Evolutionary conservation across 2,113 vertebrate genomes (phyloP), one percentile per base, ranked within the genome.

Genomic region (Channa maculata): DNA sequence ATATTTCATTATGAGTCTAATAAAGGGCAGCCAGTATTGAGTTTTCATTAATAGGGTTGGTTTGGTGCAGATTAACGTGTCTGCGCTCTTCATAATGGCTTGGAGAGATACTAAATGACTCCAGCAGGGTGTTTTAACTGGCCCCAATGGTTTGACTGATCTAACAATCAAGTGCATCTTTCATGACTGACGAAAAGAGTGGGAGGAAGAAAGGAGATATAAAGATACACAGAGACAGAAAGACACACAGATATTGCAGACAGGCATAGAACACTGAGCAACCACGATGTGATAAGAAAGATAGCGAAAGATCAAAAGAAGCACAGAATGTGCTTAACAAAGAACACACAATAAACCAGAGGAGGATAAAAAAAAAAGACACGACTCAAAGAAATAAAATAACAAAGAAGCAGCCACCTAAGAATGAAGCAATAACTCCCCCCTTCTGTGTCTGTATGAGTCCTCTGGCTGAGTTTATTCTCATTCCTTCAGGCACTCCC

Each of bases 1-100:
- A 91, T 91, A 92, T 93, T 91, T 93, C 77, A 92, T 92, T 92
- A 90, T 66, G 75, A 84, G 80, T 85, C 88, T 89, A 90, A 90
- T 92, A 93, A 92, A 93, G 87, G 88, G 85, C 85, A 88, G 75
- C 62, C 60, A 55, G 62, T 86, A 91, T 91, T 87, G 91, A 90
- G 65, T 87, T 92, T 90, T 91, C 85, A 92, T 94, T 92, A 91
- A 90, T 85, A 87, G 79, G 71, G 77, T 66, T 79, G 82, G 84
- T 89, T 87, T 67, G 80, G 85, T 81, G 82, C 77, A 84, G 88
- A 91, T 89, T 89, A 90, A 88, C 88, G 83, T 77, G 85, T 83
- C 82, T 64, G 68, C 46, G 59, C 69, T 41, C 84, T 83, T 87
- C 72, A 77, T 90, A 90, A 92, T 85, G 84, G 86, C 79, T 84